These are phyloP conservation scores for Hylomyscus alleni DNA, from an alignment of 2,797 vertebrate genomes.

Conservation along the genomic window DNA sequence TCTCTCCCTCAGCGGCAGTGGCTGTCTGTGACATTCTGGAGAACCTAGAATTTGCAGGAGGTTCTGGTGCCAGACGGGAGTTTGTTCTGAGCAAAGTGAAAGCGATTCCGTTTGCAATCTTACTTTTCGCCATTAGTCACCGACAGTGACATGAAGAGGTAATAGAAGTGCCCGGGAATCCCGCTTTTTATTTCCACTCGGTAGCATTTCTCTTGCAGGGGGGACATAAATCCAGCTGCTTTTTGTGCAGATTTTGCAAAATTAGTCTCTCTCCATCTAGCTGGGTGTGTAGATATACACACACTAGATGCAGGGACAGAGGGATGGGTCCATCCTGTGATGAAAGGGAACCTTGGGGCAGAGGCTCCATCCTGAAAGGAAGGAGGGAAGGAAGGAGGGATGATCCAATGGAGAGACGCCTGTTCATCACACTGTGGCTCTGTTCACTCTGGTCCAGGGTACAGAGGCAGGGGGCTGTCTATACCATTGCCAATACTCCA, in stretches of 20 bases:
- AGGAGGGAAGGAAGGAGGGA: too few species aligned
- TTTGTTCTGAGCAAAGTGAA: constrained; percentile 82
- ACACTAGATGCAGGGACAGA: not conserved
- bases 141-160: constrained; percentile 79
- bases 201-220: constrained; percentile 82
- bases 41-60: constrained; percentile 68
- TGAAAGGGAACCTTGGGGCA: fast-evolving
- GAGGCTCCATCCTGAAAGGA: not conserved
- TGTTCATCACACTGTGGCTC: not conserved
- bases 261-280: constrained; percentile 74
- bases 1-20: not conserved
- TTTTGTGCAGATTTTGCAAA: constrained; percentile 86
- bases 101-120: constrained; percentile 86
- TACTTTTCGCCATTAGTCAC: constrained; percentile 85
- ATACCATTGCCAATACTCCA: not conserved
- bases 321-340: not conserved
- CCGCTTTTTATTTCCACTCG: constrained; percentile 82
- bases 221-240: constrained; percentile 82
- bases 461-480: not conserved
- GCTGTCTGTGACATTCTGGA: constrained; percentile 29
- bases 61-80: constrained; percentile 45
- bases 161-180: constrained; percentile 83
- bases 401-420: not conserved
- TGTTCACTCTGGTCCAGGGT: not conserved
- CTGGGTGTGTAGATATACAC: not conserved